Conservation (phyloP, 2,888 invertebrate species). For the Phortica okadai region DNA sequence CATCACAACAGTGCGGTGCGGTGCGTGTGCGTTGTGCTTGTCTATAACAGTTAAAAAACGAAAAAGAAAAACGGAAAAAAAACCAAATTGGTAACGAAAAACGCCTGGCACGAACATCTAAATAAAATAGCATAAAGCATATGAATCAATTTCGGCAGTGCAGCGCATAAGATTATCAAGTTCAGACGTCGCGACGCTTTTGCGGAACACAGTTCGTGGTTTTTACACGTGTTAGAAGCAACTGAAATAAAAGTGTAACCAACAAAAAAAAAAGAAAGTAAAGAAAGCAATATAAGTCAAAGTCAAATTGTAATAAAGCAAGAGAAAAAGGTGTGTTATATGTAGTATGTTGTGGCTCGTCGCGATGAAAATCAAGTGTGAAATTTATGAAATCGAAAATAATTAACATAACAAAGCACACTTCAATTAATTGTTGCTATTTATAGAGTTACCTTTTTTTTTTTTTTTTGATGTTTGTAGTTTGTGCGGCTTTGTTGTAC, state of each 20-base stretch:
- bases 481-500: neutral
- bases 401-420: conserved; percentile 20
- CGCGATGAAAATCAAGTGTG: conserved; percentile 30
- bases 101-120: neutral
- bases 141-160: neutral
- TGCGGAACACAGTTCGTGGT: neutral
- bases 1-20: neutral
- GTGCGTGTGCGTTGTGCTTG: neutral
- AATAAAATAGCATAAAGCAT: neutral
- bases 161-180: neutral
- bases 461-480: neutral
- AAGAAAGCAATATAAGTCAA: conserved; percentile 23
- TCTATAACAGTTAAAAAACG: neutral
- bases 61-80: neutral
- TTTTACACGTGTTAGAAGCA: neutral
- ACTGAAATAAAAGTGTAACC: conserved; percentile 49
- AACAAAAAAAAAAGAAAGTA: conserved; percentile 44
- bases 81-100: neutral
- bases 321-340: conserved; percentile 1
- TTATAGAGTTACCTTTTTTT: conserved; percentile 31
- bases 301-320: neutral
- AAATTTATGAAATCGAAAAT: conserved; percentile 27
- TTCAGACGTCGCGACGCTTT: neutral
- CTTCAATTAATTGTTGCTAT: conserved; percentile 54
- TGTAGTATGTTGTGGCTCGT: neutral